Evolutionary conservation across 92 coral and sea anemone genomes (phyloP), one percentile per base, ranked within the genome.

Genomic region (Umimayanthus kanabou): DNA sequence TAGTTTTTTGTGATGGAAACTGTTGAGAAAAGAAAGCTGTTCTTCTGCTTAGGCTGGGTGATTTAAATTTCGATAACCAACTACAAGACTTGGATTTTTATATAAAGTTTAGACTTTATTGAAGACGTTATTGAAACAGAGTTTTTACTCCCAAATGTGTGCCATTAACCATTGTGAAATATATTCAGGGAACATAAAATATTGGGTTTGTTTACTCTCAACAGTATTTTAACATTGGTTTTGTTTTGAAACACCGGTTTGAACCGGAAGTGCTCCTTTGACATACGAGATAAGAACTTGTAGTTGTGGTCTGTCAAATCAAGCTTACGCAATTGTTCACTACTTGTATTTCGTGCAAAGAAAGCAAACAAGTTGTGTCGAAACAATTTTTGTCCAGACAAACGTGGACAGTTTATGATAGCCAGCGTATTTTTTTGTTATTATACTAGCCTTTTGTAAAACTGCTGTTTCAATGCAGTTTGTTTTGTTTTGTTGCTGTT

Each of bases 191-290:
- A 18, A 22, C 45, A 39, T 3, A 18, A 16, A 26, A 26, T 43
- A 71, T 70, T 83, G 28, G 74, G 28, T 43, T 43, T 45, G 87
- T 83, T 83, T 83, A 45, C 57, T 22, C 30, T 14, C 42, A 49
- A 69, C 20, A 75, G 20, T 18, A 15, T 13, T 50, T 9, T 50
- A 50, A 13, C 57, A 70, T 28, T 83, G 77, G n/a, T 37, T 23
- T 20, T 53, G 45, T 42, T 22, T 67, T 43, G 28, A 26, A 42
- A 83, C 57, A 33, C 39, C 55, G 20, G 49, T 80, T 65, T 58
- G 6, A 37, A 22, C 50, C 53, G 47, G 73, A 80, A 39, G 15
- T 7, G 39, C 25, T 11, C 47, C 71, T 8, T 79, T 33, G 22
- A 25, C 64, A 42, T 49, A 9, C 18, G 40, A 33, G 15, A 55